Conservation (phyloP, 2,113 vertebrate genomes). For the Himantopus leucocephalus region DNA sequence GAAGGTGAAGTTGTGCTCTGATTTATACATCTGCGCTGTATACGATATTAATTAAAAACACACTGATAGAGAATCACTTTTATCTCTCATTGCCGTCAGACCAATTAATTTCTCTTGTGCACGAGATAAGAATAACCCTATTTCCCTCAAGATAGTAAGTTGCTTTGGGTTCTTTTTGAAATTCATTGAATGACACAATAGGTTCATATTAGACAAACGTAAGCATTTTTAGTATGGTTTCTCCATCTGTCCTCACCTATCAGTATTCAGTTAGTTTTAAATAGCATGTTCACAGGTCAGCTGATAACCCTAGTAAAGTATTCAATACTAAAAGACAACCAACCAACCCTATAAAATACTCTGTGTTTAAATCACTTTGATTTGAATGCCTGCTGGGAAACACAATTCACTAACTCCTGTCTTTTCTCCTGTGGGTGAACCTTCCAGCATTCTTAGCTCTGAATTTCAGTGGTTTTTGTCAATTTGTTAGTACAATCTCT, state of each 20-base stretch:
- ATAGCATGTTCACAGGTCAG: not conserved
- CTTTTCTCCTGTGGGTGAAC: not conserved
- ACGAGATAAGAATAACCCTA: not conserved
- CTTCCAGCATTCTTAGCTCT: not conserved
- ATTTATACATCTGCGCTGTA: not conserved
- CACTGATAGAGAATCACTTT: not conserved
- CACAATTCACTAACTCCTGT: not conserved
- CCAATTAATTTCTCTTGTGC: conserved; percentile 16
- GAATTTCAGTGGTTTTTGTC: not conserved
- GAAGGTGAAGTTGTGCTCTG: not conserved
- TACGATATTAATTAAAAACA: conserved; percentile 31
- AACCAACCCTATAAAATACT: not conserved
- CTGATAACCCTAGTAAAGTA: not conserved
- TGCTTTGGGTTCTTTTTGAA: not conserved
- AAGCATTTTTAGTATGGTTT: not conserved
- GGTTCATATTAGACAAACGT: not conserved
- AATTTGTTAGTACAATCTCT: not conserved
- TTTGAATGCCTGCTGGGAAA: not conserved
- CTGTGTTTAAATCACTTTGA: not conserved
- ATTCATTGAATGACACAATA: not conserved
- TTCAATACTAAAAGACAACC: not conserved
- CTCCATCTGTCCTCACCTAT: not conserved
- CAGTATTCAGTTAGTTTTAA: not conserved
- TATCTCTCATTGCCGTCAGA: conserved; percentile 9
- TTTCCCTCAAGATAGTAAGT: not conserved